A percentile compares a stretch with the other conserved stretches of the same genome.
phyloP scores from a whole-genome alignment of 2,113 vertebrate genomes.

The Danionella cerebrum region DNA sequence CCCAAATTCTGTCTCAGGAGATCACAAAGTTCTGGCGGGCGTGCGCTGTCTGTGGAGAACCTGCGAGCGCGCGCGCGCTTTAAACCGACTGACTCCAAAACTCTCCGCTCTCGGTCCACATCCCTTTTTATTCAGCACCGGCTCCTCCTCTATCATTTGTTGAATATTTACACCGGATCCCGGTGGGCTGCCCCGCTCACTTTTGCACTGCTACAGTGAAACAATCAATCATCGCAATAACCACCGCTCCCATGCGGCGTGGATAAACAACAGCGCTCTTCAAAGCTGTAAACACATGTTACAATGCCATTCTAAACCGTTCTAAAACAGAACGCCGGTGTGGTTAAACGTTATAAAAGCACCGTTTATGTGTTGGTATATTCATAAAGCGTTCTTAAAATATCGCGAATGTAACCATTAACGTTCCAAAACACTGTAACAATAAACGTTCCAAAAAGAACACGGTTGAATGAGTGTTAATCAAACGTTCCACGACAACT shows the following conservation, averaged over 20 bases:
- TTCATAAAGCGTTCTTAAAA: not conserved
- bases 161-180: constrained; percentile 25
- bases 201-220: not conserved
- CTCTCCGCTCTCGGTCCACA: constrained; percentile 12
- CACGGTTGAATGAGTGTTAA: no score
- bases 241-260: no score
- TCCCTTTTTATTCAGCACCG: constrained; percentile 26
- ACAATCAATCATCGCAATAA: no score
- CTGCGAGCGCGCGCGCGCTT: not conserved
- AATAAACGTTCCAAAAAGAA: not conserved
- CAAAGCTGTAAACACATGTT: not conserved
- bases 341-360: no score
- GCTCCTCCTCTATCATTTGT: constrained; percentile 39
- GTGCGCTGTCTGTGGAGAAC: not conserved
- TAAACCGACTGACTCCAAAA: not conserved
- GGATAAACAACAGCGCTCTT: no score
- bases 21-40: not conserved
- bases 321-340: no score
- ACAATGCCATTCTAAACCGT: constrained; percentile 5
- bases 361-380: no score
- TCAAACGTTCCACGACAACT: not conserved
- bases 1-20: not conserved
- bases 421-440: not conserved
- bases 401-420: no score
- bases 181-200: not conserved